Base-by-base conservation (phyloP, 2,888 invertebrate genomes). In the Branchipolynoe longqiensis region DNA sequence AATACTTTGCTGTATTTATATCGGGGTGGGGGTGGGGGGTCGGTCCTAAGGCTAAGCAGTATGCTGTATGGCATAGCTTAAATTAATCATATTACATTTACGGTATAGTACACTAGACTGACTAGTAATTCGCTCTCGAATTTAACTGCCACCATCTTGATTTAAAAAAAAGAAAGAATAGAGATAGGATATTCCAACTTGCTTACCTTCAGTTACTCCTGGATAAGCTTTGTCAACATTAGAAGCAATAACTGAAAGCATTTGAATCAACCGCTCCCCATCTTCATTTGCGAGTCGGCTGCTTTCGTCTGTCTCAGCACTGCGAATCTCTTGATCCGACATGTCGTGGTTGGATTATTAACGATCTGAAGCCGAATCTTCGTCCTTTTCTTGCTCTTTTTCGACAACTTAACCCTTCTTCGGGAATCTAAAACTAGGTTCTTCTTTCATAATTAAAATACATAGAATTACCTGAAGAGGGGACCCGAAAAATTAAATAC, bases 231-330 rank as follows among this genome's bases (percentile, higher is more conserved):
- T 41, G 25, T 78, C 78, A 25, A 54, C 78, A 31, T 78, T 78
- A 6, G 78, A 78, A 48, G 78, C 78, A 6, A 78, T 78, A 18
- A 78, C 78, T 41, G 78, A 78, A 18, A 78, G 78, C 78, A 78
- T 78, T 78, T 78, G 78, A 78, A 78, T 78, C 0, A 78, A 48
- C 25, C 78, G 78, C 78, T 78, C 78, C 41, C 78, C 78, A 78
- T 78, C 78, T 25, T 54, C 78, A 18, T 54, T 54, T 41, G 28
- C 78, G 41, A 54, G 48, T 25, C 48, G 41, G 25, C 40, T 25
- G 25, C 48, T 41, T 78, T 78, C 54, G 54, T 78, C 78, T 41
- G 78, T 78, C 41, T 78, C 78, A 31, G 41, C 48, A 78, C 78
- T 54, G 31, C 54, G 78, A 78, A 78, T 78, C 48, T 48, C 78